Percentiles rank a stretch among this genome's conserved stretches.
Conservation (phyloP, 2,113 vertebrate species). For the Heliornis fulica region DNA sequence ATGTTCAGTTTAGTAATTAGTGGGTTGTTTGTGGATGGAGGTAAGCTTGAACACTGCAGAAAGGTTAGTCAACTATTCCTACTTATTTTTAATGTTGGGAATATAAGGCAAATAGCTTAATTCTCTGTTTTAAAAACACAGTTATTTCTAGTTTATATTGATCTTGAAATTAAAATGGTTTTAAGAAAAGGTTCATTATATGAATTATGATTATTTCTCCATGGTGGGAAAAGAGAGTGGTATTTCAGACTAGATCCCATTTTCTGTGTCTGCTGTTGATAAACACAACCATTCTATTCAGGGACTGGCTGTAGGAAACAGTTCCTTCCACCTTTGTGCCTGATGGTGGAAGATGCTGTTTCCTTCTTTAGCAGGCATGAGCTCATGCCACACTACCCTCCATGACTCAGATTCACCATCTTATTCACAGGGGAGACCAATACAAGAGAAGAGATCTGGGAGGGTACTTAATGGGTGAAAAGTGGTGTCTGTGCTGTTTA, state of each 20-base stretch:
- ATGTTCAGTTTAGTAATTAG: not conserved
- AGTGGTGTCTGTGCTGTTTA: not conserved
- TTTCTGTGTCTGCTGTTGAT: not conserved
- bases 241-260: not conserved
- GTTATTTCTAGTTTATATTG: not conserved
- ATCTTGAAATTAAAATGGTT: not conserved
- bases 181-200: not conserved
- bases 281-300: not conserved
- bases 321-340: not conserved
- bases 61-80: not conserved
- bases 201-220: not conserved
- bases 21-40: not conserved
- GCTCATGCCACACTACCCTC: rapidly evolving
- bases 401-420: not conserved
- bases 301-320: not conserved
- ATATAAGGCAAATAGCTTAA: not conserved
- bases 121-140: not conserved
- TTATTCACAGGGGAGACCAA: not conserved
- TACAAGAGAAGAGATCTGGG: not conserved
- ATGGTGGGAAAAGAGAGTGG: rapidly evolving
- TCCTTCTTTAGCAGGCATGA: not conserved
- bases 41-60: not conserved
- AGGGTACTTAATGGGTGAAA: not conserved
- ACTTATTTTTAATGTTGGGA: not conserved
- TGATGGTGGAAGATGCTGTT: not conserved